Percentiles rank a stretch among this genome's conserved stretches.
Conservation (phyloP, 1,140 invertebrate genomes). For the Copidosoma floridanum region DNA sequence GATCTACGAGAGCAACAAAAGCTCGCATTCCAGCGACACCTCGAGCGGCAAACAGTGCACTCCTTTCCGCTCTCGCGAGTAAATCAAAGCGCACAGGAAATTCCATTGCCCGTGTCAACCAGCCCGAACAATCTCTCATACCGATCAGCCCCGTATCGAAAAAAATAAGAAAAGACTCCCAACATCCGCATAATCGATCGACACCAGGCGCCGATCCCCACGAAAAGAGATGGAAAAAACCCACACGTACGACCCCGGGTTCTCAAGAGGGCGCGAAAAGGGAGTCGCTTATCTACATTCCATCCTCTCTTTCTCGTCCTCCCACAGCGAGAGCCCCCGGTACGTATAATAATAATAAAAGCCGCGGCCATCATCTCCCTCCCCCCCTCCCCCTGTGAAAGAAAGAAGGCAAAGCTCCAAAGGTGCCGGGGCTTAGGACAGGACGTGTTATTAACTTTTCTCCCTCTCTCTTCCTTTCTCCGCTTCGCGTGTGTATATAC, state of each 20-base stretch:
- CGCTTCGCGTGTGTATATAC: not conserved
- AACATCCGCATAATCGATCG: constrained; percentile 15
- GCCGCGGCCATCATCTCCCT: not conserved
- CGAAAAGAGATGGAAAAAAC: too few relatives aligned
- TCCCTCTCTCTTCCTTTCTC: not conserved
- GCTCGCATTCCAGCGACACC: too few relatives aligned
- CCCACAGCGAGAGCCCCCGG: not conserved
- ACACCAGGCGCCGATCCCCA: not conserved
- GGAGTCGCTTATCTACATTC: constrained; percentile 19
- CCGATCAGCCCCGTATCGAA: constrained; percentile 4
- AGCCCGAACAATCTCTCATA: not conserved
- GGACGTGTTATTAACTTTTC: constrained; percentile 42
- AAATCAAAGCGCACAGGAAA: constrained; percentile 16
- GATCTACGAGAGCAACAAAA: too few relatives aligned
- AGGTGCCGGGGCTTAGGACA: constrained; percentile 38
- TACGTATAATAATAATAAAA: constrained; percentile 15
- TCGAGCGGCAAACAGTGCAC: too few relatives aligned
- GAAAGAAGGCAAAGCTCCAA: constrained; percentile 23
- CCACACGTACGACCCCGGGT: too few relatives aligned
- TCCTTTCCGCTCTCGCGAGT: not conserved
- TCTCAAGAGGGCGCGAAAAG: too few relatives aligned
- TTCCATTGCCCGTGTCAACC: constrained; percentile 17
- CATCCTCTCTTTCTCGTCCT: constrained; percentile 9
- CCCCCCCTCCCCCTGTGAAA: not conserved
- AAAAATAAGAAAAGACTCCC: not conserved